These are phyloP conservation scores for Chaunax sp. DNA, from an alignment of 2,797 vertebrate species.

Conservation along the genomic window DNA sequence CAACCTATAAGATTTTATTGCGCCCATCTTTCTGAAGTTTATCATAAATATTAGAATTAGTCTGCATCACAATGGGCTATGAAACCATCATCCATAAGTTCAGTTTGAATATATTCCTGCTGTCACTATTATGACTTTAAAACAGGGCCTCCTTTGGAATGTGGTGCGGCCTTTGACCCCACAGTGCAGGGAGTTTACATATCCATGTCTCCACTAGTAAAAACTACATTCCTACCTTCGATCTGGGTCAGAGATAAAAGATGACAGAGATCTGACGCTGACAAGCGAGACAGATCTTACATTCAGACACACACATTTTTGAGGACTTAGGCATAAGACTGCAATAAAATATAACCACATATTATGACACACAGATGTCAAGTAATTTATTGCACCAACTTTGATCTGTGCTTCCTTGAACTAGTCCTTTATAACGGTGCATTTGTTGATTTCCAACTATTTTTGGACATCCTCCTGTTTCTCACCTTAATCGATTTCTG, in stretches of 20 bases:
- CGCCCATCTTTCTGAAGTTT: background rate
- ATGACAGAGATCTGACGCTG: slow-evolving; percentile 58
- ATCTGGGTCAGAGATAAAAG: slow-evolving; percentile 77
- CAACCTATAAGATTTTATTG: background rate
- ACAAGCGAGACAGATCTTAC: slow-evolving; percentile 52
- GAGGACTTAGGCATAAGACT: background rate
- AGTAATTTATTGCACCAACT: slow-evolving; percentile 8
- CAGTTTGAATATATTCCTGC: slow-evolving; percentile 41
- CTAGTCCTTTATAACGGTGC: background rate
- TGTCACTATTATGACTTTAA: slow-evolving; percentile 55
- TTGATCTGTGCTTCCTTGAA: slow-evolving; percentile 9
- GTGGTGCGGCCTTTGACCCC: slow-evolving; percentile 64
- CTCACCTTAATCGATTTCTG: background rate
- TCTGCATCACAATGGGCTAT: slow-evolving; percentile 27
- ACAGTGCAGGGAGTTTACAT: slow-evolving; percentile 69
- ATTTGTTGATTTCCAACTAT: slow-evolving; percentile 14
- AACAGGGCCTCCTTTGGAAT: slow-evolving; percentile 64
- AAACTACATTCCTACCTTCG: slow-evolving; percentile 72
- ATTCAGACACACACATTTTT: slow-evolving; percentile 15
- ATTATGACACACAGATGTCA: slow-evolving; percentile 34
- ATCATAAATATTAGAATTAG: slow-evolving; percentile 21
- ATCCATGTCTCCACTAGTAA: slow-evolving; percentile 72
- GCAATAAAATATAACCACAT: slow-evolving; percentile 29
- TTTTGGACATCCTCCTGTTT: background rate
- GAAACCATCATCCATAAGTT: slow-evolving; percentile 49